Conservation (phyloP, 2,888 invertebrate genomes). For the Cacoxenus indagator region DNA sequence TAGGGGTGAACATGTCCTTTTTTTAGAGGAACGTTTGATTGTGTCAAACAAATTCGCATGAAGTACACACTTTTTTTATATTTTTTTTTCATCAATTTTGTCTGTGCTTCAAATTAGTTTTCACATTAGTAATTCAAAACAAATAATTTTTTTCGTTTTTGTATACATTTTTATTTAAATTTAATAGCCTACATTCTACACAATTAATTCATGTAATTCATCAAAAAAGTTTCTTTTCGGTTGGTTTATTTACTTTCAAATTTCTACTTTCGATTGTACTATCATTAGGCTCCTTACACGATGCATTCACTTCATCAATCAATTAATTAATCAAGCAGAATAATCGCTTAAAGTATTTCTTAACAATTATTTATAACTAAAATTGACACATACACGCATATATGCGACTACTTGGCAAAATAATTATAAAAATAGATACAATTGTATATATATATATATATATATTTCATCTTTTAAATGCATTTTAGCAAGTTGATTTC, state of each 20-base stretch:
- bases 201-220: constrained; percentile 3
- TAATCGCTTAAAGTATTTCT: constrained; percentile 32
- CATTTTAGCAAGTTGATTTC: constrained; percentile 32
- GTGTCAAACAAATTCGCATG: no score
- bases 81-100: no score
- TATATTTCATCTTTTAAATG: constrained; percentile 21
- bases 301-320: constrained; percentile 12
- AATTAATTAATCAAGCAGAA: background rate
- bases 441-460: constrained; percentile 47
- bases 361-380: constrained; percentile 36
- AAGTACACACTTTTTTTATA: no score
- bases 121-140: no score
- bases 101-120: no score
- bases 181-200: background rate
- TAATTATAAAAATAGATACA: constrained; percentile 60
- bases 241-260: constrained; percentile 38
- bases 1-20: no score
- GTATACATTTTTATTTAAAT: constrained; percentile 1
- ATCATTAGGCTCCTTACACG: constrained; percentile 63
- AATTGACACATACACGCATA: constrained; percentile 41
- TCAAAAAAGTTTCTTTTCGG: no score
- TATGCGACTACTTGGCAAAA: constrained; percentile 42
- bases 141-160: no score
- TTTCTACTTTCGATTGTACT: constrained; percentile 64
- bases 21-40: no score